Conservation (phyloP, 2,888 invertebrate genomes). For the Parasteatoda lunata region DNA sequence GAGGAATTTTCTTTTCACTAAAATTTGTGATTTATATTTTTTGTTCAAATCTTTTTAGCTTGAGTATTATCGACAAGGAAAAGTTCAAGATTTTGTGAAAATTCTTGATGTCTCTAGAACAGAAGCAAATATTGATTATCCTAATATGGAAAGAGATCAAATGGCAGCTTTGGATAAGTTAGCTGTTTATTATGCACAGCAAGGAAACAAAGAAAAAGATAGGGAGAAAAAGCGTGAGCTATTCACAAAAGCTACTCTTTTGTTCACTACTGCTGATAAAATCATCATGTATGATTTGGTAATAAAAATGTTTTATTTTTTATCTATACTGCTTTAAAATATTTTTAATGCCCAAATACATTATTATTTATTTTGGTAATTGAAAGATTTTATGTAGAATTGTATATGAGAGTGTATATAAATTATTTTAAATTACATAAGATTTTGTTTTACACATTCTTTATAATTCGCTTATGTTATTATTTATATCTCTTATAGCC, state of each 20-base stretch:
- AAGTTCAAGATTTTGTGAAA: slow-evolving; percentile 93
- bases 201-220: slow-evolving; percentile 94
- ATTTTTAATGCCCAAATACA: not conserved
- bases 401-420: no score
- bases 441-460: no score
- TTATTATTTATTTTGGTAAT: not conserved
- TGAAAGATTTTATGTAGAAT: no score
- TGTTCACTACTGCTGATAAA: slow-evolving; percentile 99
- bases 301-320: slow-evolving; percentile 8
- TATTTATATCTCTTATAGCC: no score
- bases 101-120: slow-evolving; percentile 90
- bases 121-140: slow-evolving; percentile 89
- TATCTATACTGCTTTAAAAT: not conserved
- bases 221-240: slow-evolving; percentile 95
- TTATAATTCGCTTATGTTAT: no score
- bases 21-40: not conserved
- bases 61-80: slow-evolving; percentile 96
- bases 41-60: slow-evolving; percentile 25
- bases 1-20: not conserved
- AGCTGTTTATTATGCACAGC: slow-evolving; percentile 98
- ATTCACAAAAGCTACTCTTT: slow-evolving; percentile 94
- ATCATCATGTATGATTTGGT: slow-evolving; percentile 99
- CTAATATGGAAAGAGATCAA: slow-evolving; percentile 95
- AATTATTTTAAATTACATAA: no score
- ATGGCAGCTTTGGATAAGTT: slow-evolving; percentile 98